Evolutionary conservation across 2,113 vertebrate species (phyloP).

Genomic region (Hiodon tergisus): DNA sequence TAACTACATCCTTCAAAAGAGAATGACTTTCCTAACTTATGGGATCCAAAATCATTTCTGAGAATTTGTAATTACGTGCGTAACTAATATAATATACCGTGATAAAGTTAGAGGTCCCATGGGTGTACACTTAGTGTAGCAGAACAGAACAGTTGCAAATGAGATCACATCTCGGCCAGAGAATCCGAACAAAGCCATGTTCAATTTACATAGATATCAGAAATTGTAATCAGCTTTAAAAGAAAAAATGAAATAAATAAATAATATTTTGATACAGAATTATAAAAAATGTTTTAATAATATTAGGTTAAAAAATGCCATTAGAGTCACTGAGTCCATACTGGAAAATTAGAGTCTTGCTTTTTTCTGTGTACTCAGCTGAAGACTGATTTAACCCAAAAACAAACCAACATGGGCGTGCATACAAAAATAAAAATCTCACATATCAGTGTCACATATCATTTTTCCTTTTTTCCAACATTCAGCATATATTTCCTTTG

Average conservation of each 20-base stretch:
- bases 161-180: constrained; percentile 34
- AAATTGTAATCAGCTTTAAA: no score
- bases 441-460: constrained; percentile 38
- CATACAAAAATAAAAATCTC: constrained; percentile 24
- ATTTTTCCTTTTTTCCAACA: constrained; percentile 35
- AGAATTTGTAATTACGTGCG: constrained; percentile 34
- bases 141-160: constrained; percentile 34
- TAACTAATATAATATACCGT: constrained; percentile 29
- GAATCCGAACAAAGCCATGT: neutral
- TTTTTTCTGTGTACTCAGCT: neutral
- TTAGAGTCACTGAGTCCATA: neutral
- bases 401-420: neutral
- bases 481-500: constrained; percentile 23
- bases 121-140: constrained; percentile 27
- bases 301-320: no score
- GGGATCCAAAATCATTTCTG: no score
- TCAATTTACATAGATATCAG: no score
- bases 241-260: no score
- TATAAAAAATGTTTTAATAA: no score
- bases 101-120: constrained; percentile 33
- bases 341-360: neutral
- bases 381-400: constrained; percentile 2
- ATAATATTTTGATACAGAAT: no score
- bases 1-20: no score
- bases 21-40: no score